phyloP scores from a whole-genome alignment of 2,797 vertebrate genomes.

The Microctenopoma steveboyesi region DNA sequence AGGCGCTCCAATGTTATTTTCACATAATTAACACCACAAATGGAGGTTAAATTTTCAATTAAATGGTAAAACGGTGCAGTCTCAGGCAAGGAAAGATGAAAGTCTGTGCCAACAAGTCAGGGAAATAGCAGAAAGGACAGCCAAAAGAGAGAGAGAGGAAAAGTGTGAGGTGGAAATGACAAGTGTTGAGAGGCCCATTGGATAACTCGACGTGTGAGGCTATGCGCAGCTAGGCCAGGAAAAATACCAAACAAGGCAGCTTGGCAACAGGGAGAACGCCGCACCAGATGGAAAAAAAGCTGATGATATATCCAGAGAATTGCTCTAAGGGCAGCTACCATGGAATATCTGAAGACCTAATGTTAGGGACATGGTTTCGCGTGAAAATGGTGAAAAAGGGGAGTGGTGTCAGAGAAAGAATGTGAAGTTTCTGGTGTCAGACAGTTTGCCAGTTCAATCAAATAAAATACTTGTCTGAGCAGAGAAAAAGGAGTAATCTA shows the following conservation, averaged over 20 bases:
- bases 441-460: background rate
- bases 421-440: background rate
- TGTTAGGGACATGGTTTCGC: background rate
- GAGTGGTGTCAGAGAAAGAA: background rate
- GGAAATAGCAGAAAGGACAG: constrained; percentile 39
- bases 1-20: background rate
- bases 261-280: constrained; percentile 24
- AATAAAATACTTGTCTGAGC: background rate
- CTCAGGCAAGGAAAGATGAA: background rate
- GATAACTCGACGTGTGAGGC: constrained; percentile 53
- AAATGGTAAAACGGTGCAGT: constrained; percentile 17
- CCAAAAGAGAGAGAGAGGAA: background rate
- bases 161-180: constrained; percentile 37
- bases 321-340: background rate
- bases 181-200: constrained; percentile 37
- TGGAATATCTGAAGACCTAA: background rate
- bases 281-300: background rate
- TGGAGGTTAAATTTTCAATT: constrained; percentile 6
- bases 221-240: constrained; percentile 6
- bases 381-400: background rate
- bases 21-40: background rate
- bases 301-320: background rate
- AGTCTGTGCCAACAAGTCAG: constrained; percentile 4
- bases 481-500: background rate
- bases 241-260: constrained; percentile 37